Conservation (phyloP, 2,888 invertebrate genomes). For the Bhutanitis thaidina region DNA sequence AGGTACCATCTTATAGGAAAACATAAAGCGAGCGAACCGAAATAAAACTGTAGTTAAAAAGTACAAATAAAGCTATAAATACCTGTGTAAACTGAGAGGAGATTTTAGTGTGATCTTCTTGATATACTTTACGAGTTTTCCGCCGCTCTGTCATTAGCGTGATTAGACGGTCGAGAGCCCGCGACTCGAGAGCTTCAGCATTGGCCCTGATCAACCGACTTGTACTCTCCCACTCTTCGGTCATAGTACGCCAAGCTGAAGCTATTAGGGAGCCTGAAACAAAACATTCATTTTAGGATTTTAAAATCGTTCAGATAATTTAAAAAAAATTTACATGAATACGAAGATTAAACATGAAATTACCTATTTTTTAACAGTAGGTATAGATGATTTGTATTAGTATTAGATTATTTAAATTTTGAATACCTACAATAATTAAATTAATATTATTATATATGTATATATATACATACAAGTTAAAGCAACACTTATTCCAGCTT, state of each 20-base stretch:
- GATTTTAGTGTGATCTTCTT: conserved; percentile 93
- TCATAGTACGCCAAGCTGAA: conserved; percentile 89
- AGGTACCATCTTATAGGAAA: no score
- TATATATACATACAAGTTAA: no score
- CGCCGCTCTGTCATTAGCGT: conserved; percentile 92
- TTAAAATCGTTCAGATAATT: no score
- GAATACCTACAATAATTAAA: no score
- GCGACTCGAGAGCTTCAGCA: conserved; percentile 90
- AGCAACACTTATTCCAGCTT: no score
- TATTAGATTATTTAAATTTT: no score
- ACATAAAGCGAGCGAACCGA: background rate
- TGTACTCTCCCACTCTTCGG: conserved; percentile 93
- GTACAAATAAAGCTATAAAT: conserved; percentile 22
- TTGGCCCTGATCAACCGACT: conserved; percentile 90
- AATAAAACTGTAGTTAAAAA: background rate
- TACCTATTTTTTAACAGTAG: no score
- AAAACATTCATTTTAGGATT: background rate
- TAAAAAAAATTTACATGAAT: no score
- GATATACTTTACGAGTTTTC: conserved; percentile 90
- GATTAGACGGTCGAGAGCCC: conserved; percentile 89
- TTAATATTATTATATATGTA: no score
- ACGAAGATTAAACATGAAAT: no score
- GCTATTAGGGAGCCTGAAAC: conserved; percentile 82
- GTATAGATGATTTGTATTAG: no score
- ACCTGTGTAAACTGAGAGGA: conserved; percentile 89